Base-by-base conservation (phyloP, 2,113 vertebrate species). In the Seriola dumerili region DNA sequence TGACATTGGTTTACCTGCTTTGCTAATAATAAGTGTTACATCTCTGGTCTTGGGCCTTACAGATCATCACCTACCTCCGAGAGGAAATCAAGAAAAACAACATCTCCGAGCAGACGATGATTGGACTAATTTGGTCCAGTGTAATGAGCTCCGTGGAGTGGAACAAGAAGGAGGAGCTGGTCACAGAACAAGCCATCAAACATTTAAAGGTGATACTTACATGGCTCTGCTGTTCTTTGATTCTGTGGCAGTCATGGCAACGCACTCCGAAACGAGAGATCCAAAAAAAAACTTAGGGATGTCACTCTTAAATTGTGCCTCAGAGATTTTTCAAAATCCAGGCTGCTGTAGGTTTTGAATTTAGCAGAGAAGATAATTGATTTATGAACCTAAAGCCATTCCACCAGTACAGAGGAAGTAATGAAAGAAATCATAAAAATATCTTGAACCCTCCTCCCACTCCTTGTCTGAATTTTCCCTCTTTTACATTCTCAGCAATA, bases 131-230 rank as follows among this genome's bases (percentile, higher is more conserved):
- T 66, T 99, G 98, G 98, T 96, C 96, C 58, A 98, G 97, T 46
- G 96, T 99, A 19, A 99, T 99, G 98, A 98, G 97, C 94, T 97
- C 96, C 0, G 97, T 99, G 80, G 98, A 99, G 80, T 99, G 98
- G 98, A 99, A 99, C 95, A 99, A 99, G 94, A 99, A 99, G 76
- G 98, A 99, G 94, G 98, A 99, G 95, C 96, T 99, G 70, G 97
- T 99, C 92, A 98, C 98, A 50, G 98, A 99, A 93, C 98, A 99
- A 97, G 98, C 98, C 96, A 99, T 99, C 95, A 99, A 99, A 96
- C 98, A 97, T 94, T 96, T 99, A 87, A 95, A 95, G 95, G 95
- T 95, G 61, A 84, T 40, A 21, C 25, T 16, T 62, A 57, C 4
- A 2, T 36, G 14, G 25, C 61, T 79, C 57, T 34, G 13, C 16